Conservation (phyloP, 2,888 invertebrate genomes). For the Conistra vaccinii region DNA sequence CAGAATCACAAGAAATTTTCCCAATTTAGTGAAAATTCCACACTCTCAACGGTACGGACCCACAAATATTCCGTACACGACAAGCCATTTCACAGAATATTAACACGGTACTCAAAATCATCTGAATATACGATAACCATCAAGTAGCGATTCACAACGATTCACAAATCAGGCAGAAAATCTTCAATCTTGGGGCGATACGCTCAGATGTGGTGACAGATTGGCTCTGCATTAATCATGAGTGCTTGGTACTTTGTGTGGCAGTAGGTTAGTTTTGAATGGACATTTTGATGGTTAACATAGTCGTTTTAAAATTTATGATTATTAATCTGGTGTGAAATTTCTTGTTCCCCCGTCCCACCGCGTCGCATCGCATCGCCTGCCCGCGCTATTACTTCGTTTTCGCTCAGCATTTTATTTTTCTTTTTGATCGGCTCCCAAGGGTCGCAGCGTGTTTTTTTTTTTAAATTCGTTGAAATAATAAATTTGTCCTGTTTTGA, state of each 20-base stretch:
- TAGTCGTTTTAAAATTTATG: neutral
- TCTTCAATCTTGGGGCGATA: constrained; percentile 54
- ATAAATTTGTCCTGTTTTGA: too few relatives aligned
- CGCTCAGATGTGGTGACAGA: constrained; percentile 74
- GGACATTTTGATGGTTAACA: neutral
- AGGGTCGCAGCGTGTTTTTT: too few relatives aligned
- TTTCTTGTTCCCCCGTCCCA: too few relatives aligned
- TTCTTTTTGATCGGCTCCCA: too few relatives aligned
- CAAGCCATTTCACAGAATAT: constrained; percentile 43
- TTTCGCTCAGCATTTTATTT: too few relatives aligned
- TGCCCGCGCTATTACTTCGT: too few relatives aligned
- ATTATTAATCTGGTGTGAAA: neutral
- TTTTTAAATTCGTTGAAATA: too few relatives aligned
- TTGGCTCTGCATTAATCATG: constrained; percentile 83
- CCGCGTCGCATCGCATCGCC: too few relatives aligned
- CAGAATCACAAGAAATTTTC: neutral
- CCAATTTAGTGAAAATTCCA: neutral
- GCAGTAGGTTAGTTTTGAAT: constrained; percentile 50
- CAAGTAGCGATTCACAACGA: constrained; percentile 50
- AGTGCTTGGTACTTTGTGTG: constrained; percentile 67
- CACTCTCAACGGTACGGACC: neutral
- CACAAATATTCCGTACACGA: constrained; percentile 25
- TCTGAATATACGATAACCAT: constrained; percentile 56
- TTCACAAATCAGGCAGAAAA: constrained; percentile 62
- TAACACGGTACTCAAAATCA: constrained; percentile 50